These are phyloP conservation scores for Syrrhaptes paradoxus DNA, from an alignment of 2,113 vertebrate genomes.

Conservation along the genomic window DNA sequence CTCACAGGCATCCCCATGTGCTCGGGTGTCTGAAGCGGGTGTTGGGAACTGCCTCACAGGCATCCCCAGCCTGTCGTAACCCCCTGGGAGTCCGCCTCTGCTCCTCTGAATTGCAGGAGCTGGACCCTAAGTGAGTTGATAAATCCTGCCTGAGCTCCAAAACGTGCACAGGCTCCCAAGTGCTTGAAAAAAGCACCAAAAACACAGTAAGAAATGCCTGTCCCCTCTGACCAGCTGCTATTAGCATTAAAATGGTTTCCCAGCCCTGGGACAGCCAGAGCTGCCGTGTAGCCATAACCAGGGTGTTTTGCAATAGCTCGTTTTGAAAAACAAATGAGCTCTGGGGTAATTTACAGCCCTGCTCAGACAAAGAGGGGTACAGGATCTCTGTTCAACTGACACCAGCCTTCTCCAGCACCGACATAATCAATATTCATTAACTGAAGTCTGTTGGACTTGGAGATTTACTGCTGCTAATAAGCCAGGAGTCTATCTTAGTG, in stretches of 20 bases:
- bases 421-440: slow-evolving; percentile 44
- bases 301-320: background rate
- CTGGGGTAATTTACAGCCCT: background rate
- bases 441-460: background rate
- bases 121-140: background rate
- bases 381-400: background rate
- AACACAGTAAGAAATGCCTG: background rate
- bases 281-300: background rate
- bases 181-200: background rate
- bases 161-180: background rate
- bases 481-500: background rate
- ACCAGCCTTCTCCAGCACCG: background rate
- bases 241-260: background rate
- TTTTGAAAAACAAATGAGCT: background rate
- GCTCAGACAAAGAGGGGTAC: background rate
- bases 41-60: background rate
- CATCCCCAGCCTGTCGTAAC: background rate
- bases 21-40: background rate
- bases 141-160: background rate
- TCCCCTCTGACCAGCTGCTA: background rate
- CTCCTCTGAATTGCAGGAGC: background rate
- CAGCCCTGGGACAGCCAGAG: background rate
- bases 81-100: background rate
- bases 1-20: too few relatives aligned
- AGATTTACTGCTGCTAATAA: slow-evolving; percentile 26